phyloP scores from a whole-genome alignment of 2,888 invertebrate species.

The Microplitis manilae region DNA sequence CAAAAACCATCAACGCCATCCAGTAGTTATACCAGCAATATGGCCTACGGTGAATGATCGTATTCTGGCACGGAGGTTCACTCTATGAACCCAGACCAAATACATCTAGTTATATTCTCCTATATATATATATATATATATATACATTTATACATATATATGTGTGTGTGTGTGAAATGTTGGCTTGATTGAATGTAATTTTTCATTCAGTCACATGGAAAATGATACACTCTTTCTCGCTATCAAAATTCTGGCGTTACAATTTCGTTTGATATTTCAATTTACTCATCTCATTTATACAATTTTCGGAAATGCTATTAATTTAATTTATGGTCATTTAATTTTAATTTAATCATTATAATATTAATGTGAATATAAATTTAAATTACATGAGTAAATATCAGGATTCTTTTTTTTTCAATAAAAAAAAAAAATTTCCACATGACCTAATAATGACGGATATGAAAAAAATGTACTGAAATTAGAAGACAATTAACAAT shows the following conservation, averaged over 20 bases:
- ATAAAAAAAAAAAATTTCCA: no score
- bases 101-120: conserved; percentile 29
- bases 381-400: no score
- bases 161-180: conserved; percentile 52
- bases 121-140: background rate
- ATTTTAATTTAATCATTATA: background rate
- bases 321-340: background rate
- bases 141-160: background rate
- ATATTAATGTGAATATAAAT: background rate
- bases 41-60: conserved; percentile 24
- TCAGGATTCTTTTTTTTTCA: no score
- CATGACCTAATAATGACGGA: no score
- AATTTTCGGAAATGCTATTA: background rate
- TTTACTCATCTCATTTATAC: conserved; percentile 3
- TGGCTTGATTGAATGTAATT: conserved; percentile 61
- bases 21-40: conserved; percentile 7
- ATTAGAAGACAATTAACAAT: no score
- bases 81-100: conserved; percentile 27
- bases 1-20: conserved; percentile 68
- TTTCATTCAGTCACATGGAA: conserved; percentile 46
- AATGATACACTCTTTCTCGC: conserved; percentile 30
- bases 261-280: background rate
- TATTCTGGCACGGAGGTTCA: conserved; percentile 32
- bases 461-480: no score
- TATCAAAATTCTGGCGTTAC: background rate